Percentiles rank a stretch among this genome's conserved stretches.
Conservation (phyloP, 2,888 invertebrate genomes). For the Acleris cristana region DNA sequence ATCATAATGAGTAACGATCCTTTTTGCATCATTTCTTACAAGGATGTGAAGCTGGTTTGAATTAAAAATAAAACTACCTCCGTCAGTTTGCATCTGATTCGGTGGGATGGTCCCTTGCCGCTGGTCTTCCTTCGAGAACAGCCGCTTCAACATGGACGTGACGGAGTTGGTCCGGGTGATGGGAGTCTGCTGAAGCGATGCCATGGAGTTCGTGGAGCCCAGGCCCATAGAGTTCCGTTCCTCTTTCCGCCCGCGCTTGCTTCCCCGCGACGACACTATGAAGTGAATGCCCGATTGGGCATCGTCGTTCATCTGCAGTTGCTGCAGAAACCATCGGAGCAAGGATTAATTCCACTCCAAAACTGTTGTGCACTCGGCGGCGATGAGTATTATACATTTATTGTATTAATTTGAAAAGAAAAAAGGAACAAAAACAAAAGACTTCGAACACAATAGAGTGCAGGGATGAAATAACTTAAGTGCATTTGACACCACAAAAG, state of each 20-base stretch:
- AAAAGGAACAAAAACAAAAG: constrained; percentile 16
- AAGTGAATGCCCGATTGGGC: constrained; percentile 90
- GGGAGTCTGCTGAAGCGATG: constrained; percentile 86
- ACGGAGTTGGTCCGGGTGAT: constrained; percentile 90
- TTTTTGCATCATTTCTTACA: not conserved
- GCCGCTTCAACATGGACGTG: constrained; percentile 89
- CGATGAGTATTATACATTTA: not conserved
- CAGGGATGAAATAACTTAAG: constrained; percentile 12
- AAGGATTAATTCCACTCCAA: not conserved
- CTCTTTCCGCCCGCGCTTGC: constrained; percentile 71
- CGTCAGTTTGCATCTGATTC: constrained; percentile 72
- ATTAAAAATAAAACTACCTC: constrained; percentile 54
- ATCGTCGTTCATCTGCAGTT: constrained; percentile 86
- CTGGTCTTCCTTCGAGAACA: constrained; percentile 90
- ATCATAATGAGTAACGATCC: not conserved
- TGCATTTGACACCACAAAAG: constrained; percentile 30
- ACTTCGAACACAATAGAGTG: constrained; percentile 7
- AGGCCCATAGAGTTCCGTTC: constrained; percentile 69
- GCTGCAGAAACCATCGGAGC: constrained; percentile 52
- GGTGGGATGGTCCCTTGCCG: constrained; percentile 54
- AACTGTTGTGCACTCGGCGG: too few species aligned
- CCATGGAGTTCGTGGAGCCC: constrained; percentile 77
- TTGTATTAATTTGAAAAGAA: constrained; percentile 6
- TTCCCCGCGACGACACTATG: constrained; percentile 82
- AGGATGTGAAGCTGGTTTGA: not conserved